A percentile compares a stretch with the other conserved stretches of the same genome.
Conservation (phyloP, 2,888 invertebrate species). For the Aleiodes alternator region DNA sequence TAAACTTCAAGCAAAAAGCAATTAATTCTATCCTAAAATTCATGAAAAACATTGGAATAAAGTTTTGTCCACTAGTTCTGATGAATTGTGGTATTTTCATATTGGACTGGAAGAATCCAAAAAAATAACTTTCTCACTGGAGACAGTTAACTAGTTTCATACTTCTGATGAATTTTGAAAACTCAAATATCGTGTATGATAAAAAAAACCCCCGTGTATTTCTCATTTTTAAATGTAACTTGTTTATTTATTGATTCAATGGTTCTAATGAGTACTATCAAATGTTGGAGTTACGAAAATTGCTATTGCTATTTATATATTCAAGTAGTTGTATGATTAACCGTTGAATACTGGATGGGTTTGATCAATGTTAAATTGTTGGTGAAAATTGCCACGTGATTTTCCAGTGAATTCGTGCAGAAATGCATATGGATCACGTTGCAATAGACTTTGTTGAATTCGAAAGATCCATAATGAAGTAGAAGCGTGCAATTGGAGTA, state of each 20-base stretch:
- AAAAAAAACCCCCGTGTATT: background rate
- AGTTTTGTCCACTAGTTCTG: background rate
- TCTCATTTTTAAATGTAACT: constrained; percentile 1
- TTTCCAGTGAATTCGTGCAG: no score
- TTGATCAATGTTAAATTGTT: no score
- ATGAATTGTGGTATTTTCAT: background rate
- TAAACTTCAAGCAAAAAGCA: background rate
- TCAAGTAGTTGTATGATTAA: background rate
- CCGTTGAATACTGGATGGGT: background rate
- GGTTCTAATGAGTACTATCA: background rate
- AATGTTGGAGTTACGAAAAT: constrained; percentile 12
- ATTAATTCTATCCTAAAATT: background rate
- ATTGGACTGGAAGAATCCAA: background rate
- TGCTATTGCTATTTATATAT: constrained; percentile 2
- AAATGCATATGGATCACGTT: no score
- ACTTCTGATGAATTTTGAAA: constrained; percentile 18
- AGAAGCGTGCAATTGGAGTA: no score
- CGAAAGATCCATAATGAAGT: no score
- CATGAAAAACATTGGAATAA: no score
- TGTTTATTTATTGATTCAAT: constrained; percentile 23
- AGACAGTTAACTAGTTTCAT: background rate
- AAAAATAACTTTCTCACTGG: background rate
- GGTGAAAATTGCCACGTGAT: no score
- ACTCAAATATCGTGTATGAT: constrained; percentile 10
- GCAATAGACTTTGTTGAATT: no score